phyloP scores from a whole-genome alignment of 2,797 vertebrate species.

The Gymnodraco acuticeps region DNA sequence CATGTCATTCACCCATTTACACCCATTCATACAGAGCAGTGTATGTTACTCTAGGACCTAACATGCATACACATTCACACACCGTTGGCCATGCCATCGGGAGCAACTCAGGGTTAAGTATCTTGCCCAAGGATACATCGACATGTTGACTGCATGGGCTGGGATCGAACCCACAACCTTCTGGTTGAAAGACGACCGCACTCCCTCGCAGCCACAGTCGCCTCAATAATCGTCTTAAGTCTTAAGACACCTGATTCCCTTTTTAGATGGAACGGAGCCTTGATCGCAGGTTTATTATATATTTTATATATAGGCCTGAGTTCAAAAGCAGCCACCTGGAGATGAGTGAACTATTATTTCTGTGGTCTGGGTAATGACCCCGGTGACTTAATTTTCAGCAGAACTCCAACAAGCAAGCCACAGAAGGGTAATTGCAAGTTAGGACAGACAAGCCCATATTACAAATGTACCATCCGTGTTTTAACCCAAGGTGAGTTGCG shows the following conservation, averaged over 20 bases:
- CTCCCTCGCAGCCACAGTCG: too few species aligned
- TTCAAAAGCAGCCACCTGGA: constrained; percentile 13
- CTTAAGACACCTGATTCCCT: constrained; percentile 10
- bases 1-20: too few species aligned
- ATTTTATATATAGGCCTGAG: constrained; percentile 15
- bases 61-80: too few species aligned
- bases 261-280: constrained; percentile 13
- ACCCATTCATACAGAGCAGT: too few species aligned
- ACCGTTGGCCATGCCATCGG: too few species aligned
- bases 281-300: constrained; percentile 31
- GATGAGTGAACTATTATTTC: constrained; percentile 30
- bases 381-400: constrained; percentile 36
- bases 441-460: constrained; percentile 9
- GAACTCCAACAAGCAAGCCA: constrained; percentile 27
- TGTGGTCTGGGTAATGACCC: constrained; percentile 29
- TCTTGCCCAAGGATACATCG: too few species aligned
- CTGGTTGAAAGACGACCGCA: too few species aligned
- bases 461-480: constrained; percentile 36
- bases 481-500: constrained; percentile 39
- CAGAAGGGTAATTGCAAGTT: constrained; percentile 35
- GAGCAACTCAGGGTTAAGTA: too few species aligned
- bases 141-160: too few species aligned
- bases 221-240: too few species aligned
- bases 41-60: too few species aligned
- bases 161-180: too few species aligned